phyloP scores from a whole-genome alignment of 2,113 vertebrate species.

The Butorides virescens region DNA sequence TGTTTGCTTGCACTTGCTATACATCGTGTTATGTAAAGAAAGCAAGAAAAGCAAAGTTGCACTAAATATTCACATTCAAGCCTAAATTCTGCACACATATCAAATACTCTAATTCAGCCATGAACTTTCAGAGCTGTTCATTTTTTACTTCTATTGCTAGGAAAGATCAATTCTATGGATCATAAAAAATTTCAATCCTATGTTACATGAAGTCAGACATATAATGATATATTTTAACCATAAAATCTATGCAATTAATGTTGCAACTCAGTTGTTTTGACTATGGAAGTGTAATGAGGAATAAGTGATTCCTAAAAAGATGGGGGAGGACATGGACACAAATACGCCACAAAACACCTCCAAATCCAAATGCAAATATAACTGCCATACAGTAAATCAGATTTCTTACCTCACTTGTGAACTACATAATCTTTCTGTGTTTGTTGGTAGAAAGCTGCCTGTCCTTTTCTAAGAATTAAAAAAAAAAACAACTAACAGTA shows the following conservation, averaged over 20 bases:
- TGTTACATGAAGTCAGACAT: not conserved
- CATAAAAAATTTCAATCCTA: not conserved
- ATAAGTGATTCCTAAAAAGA: not conserved
- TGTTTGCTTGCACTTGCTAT: not conserved
- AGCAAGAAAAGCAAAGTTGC: not conserved
- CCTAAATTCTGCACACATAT: not conserved
- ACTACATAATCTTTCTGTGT: not conserved
- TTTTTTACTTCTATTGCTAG: not conserved
- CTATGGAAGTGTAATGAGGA: not conserved
- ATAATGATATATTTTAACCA: not conserved
- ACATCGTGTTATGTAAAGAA: not conserved
- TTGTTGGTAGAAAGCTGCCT: constrained; percentile 18
- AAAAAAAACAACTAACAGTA: not conserved
- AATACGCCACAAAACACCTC: not conserved
- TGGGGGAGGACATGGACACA: too few species aligned
- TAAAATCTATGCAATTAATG: not conserved
- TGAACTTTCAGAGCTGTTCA: not conserved
- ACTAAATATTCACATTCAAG: not conserved
- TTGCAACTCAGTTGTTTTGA: not conserved
- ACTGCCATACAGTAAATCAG: not conserved
- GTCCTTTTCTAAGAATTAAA: not conserved
- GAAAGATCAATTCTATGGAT: not conserved
- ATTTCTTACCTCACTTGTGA: constrained; percentile 8
- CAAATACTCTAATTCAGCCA: not conserved
- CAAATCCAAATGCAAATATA: not conserved